phyloP scores from a whole-genome alignment of 1,140 invertebrate genomes.

The Lordiphosa stackelbergi region DNA sequence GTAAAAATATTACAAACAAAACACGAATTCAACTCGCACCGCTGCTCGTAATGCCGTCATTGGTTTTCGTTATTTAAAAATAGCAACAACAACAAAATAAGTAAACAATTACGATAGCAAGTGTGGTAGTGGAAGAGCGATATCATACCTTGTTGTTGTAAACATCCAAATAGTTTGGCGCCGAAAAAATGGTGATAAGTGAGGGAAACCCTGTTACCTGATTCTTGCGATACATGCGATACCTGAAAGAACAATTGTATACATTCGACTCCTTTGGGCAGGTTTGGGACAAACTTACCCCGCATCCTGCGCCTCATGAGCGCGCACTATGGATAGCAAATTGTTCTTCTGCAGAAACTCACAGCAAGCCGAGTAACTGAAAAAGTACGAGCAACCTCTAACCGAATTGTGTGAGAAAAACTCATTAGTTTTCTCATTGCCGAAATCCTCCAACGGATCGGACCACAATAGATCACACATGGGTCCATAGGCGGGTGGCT shows the following conservation, averaged over 20 bases:
- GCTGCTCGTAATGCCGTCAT: constrained; percentile 45
- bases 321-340: constrained; percentile 98
- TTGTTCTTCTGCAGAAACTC: constrained; percentile 99
- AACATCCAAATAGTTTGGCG: constrained; percentile 99
- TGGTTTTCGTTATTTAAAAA: constrained; percentile 64
- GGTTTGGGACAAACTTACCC: constrained; percentile 80
- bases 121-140: constrained; percentile 24
- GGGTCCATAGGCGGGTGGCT: constrained; percentile 99
- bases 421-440: constrained; percentile 99
- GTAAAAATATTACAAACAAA: constrained; percentile 31
- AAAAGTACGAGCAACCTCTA: constrained; percentile 99
- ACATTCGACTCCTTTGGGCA: neutral
- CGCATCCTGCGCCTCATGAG: constrained; percentile 99
- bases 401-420: constrained; percentile 99
- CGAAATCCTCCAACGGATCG: constrained; percentile 99
- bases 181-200: constrained; percentile 99
- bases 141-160: constrained; percentile 98
- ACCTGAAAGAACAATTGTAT: constrained; percentile 79
- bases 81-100: constrained; percentile 40
- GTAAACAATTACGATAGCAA: constrained; percentile 42
- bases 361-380: constrained; percentile 80
- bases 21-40: constrained; percentile 32
- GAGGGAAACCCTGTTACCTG: constrained; percentile 99
- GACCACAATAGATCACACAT: constrained; percentile 99
- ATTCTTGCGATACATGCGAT: constrained; percentile 99